These are phyloP conservation scores for Magallana gigas DNA, from an alignment of 1,140 invertebrate genomes.

Conservation along the genomic window DNA sequence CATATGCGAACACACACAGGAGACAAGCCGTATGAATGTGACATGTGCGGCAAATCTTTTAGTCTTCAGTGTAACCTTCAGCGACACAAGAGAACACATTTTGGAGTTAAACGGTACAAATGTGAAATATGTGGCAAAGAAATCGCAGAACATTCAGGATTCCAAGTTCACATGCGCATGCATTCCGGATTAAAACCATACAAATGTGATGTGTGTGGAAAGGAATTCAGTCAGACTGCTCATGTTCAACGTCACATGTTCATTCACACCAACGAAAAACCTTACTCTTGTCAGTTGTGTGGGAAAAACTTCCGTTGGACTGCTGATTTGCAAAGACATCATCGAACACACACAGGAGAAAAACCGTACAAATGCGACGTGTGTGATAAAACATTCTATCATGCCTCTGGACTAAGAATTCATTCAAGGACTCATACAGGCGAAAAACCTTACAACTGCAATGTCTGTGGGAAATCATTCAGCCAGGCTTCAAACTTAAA, in stretches of 20 bases:
- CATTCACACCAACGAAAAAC: conserved; percentile 61
- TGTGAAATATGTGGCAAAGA: conserved; percentile 91
- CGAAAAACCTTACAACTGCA: conserved; percentile 62
- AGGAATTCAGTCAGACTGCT: conserved; percentile 69
- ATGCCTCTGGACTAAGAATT: conserved; percentile 47
- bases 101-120: conserved; percentile 66
- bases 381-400: conserved; percentile 58
- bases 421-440: conserved; percentile 62
- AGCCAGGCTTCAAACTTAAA: conserved; percentile 44
- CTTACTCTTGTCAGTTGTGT: conserved; percentile 60
- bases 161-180: conserved; percentile 87
- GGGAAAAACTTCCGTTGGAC: conserved; percentile 55
- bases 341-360: conserved; percentile 51
- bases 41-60: conserved; percentile 56
- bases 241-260: conserved; percentile 60
- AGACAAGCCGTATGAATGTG: conserved; percentile 48
- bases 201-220: conserved; percentile 87
- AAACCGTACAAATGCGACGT: conserved; percentile 54
- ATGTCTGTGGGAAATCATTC: conserved; percentile 51
- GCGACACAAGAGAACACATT: conserved; percentile 58
- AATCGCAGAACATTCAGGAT: conserved; percentile 93
- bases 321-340: conserved; percentile 43
- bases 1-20: conserved; percentile 25
- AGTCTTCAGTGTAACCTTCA: conserved; percentile 35
- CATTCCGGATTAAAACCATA: conserved; percentile 92